Base-by-base conservation (phyloP, 2,888 invertebrate species). In the Arenicola marina region DNA sequence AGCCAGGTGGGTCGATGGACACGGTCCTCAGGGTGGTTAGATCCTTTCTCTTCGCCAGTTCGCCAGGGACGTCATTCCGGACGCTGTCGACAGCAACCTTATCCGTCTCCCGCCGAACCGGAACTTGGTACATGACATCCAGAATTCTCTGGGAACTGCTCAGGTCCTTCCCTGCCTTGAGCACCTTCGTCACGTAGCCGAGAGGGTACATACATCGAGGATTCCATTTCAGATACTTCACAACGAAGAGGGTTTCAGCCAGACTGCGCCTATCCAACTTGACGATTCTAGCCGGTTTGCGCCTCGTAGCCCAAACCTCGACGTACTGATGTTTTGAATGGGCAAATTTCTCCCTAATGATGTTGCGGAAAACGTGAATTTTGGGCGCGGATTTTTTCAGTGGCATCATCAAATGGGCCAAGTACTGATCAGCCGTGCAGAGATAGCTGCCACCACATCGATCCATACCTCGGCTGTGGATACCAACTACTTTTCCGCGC, bases 1-100 rank as follows among this genome's bases (percentile, higher is more conserved):
- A 95, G 55, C 92, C 93, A 29, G 87, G 84, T 2, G 97, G 96
- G 86, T 97, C 97, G 71, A 98, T 95, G 0, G 96, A 95, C 77
- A 96, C 95, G 59, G 96, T 86, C 76, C 93, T 63, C 89, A 86
- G 15, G 15, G 79, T 75, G 51, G 87, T 79, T 57, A 83, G 78
- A 72, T 85, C 84, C 29, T 76, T 63, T 7, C 85, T 76, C 32
- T 76, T n/a, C n/a, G n/a, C n/a, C n/a, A n/a, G n/a, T n/a, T n/a
- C n/a, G n/a, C n/a, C n/a, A n/a, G n/a, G n/a, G n/a, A n/a, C n/a
- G n/a, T n/a, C n/a, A n/a, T n/a, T n/a, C n/a, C n/a, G n/a, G n/a
- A n/a, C n/a, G n/a, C n/a, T n/a, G n/a, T n/a, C n/a, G n/a, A n/a
- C n/a, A n/a, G n/a, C n/a, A n/a, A 11, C 48, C 15, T n/a, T 48